Evolutionary conservation across 2,113 vertebrate genomes (phyloP).

Genomic region (Eulemur macaco): DNA sequence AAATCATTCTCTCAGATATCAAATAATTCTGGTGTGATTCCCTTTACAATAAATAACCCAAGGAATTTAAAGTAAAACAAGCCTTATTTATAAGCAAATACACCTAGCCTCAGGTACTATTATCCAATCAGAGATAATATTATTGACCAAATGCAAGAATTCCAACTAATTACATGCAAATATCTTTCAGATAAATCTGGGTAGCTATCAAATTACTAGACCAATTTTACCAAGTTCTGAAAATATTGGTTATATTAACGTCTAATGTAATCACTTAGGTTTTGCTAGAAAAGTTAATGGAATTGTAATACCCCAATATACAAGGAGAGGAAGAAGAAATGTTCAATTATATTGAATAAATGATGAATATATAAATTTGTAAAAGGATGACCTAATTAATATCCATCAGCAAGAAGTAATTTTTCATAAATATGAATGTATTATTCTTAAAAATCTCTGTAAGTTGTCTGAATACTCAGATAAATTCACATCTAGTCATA

Average conservation of each 20-base stretch:
- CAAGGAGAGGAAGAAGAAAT: neutral
- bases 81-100: neutral
- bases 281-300: neutral
- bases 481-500: slow-evolving; percentile 14
- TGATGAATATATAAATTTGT: neutral
- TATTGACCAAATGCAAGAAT: neutral
- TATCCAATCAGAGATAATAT: neutral
- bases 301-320: neutral
- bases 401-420: neutral
- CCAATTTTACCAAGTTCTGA: neutral
- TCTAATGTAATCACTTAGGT: neutral
- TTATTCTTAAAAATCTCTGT: neutral
- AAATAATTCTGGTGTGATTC: slow-evolving; percentile 14
- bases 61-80: slow-evolving; percentile 10
- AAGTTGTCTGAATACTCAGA: neutral
- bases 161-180: neutral
- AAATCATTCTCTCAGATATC: neutral
- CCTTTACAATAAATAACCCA: neutral
- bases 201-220: neutral
- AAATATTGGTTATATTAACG: neutral
- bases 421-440: slow-evolving; percentile 15
- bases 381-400: slow-evolving; percentile 18
- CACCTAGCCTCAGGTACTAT: neutral
- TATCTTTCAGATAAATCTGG: neutral
- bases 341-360: neutral